phyloP scores from a whole-genome alignment of 2,113 vertebrate species.

The Oryctolagus cuniculus region mOryCun1.1 NC_091442.1:8276001-8276500 shows the following conservation, averaged over 20 bases:
- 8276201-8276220: slow-evolving; percentile 79
- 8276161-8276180: slow-evolving; percentile 79
- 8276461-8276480: not conserved
- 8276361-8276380: not conserved
- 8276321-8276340: slow-evolving; percentile 23
- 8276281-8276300: not conserved
- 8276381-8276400: not conserved
- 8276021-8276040: slow-evolving; percentile 59
- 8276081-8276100: not conserved
- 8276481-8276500: not conserved
- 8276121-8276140: slow-evolving; percentile 77
- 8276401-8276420: not conserved
- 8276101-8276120: slow-evolving; percentile 63
- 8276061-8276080: slow-evolving; percentile 77
- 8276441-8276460: not conserved
- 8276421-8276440: not conserved
- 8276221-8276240: slow-evolving; percentile 75
- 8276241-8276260: slow-evolving; percentile 70
- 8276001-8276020: slow-evolving; percentile 46
- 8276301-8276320: slow-evolving; percentile 44
- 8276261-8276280: not conserved
- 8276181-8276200: slow-evolving; percentile 74
- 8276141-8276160: slow-evolving; percentile 77
- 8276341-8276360: not conserved
- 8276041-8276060: slow-evolving; percentile 60